Conservation (phyloP, 2,113 vertebrate genomes). For the Eptatretus burgeri region DNA sequence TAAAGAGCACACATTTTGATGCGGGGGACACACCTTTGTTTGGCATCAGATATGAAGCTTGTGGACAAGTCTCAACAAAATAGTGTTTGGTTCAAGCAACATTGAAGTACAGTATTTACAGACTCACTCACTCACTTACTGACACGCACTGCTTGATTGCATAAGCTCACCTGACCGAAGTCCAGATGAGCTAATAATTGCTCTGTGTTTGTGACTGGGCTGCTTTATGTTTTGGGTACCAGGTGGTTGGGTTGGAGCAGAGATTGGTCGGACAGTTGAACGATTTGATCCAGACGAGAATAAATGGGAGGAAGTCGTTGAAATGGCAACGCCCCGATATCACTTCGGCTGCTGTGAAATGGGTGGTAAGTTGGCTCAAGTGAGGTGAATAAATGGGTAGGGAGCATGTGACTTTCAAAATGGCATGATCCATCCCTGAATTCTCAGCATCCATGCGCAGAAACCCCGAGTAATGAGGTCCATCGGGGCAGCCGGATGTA, state of each 20-base stretch:
- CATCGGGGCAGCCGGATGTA: no score
- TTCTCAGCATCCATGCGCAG: no score
- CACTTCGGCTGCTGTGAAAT: constrained; percentile 88
- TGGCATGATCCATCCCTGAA: no score
- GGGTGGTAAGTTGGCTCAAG: constrained; percentile 26
- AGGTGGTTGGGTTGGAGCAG: constrained; percentile 83
- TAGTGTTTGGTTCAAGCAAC: neutral
- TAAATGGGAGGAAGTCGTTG: constrained; percentile 66
- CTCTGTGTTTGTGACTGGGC: neutral
- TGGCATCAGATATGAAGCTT: no score
- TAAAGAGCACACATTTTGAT: no score
- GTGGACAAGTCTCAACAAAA: neutral
- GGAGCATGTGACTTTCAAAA: no score
- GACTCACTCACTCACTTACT: neutral
- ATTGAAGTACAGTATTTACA: neutral
- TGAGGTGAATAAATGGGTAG: no score
- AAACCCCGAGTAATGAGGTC: no score
- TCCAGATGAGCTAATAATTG: neutral
- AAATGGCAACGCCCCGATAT: constrained; percentile 57
- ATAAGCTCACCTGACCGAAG: neutral
- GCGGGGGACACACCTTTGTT: no score
- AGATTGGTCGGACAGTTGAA: constrained; percentile 86
- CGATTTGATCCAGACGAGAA: constrained; percentile 79
- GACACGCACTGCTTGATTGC: neutral
- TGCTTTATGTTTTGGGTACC: constrained; percentile 11